Conservation (phyloP, 2,888 invertebrate species). For the Drosophila subquinaria region DNA sequence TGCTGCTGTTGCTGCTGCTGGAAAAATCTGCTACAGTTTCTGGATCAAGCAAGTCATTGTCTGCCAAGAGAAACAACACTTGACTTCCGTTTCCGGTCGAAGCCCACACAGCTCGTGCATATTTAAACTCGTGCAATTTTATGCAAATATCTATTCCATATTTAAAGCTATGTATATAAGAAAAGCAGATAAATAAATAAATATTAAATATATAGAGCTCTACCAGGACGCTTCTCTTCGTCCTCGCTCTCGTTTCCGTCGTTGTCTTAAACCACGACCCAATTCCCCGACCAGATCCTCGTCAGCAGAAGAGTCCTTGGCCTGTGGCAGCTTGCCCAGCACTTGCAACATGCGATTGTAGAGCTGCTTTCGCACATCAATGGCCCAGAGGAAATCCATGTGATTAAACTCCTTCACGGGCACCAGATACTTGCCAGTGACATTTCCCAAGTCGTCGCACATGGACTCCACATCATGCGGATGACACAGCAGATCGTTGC, state of each 20-base stretch:
- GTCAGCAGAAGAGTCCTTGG: conserved; percentile 26
- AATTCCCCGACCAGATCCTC: conserved; percentile 16
- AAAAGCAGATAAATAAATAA: conserved; percentile 67
- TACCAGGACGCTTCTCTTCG: conserved; percentile 1
- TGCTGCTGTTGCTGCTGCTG: conserved; percentile 51
- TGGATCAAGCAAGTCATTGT: conserved; percentile 63
- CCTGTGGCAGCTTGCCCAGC: conserved; percentile 59
- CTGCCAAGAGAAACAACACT: conserved; percentile 53
- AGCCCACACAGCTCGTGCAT: conserved; percentile 39
- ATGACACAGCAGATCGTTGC: conserved; percentile 88
- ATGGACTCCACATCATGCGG: conserved; percentile 83
- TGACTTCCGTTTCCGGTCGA: conserved; percentile 75
- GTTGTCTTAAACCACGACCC: conserved; percentile 13
- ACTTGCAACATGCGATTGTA: conserved; percentile 86
- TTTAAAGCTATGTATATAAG: conserved; percentile 49
- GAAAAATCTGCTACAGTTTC: conserved; percentile 64
- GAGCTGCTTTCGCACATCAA: conserved; percentile 86
- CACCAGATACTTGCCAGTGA: conserved; percentile 86
- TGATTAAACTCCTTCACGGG: conserved; percentile 87
- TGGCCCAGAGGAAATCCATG: conserved; percentile 89
- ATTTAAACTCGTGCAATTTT: conserved; percentile 53
- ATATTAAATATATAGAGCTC: conserved; percentile 37
- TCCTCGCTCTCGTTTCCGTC: background rate
- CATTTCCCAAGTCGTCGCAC: conserved; percentile 80
- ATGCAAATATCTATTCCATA: conserved; percentile 66